Base-by-base conservation (phyloP, 2,797 vertebrate genomes). In the Fistularia commersonii region DNA sequence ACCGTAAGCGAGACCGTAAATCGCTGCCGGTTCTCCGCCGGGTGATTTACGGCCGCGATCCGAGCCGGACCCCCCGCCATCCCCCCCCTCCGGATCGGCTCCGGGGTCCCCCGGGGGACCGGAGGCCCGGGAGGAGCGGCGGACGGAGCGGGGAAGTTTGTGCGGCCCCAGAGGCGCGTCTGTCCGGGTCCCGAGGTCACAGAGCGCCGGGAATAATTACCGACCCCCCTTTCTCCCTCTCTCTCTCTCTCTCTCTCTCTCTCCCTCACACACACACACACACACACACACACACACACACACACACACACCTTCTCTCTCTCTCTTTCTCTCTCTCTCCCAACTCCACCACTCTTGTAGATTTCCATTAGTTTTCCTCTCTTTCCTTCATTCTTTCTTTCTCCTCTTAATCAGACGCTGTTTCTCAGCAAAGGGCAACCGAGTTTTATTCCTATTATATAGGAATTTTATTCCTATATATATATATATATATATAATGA, bases 1-100 rank as follows among this genome's bases (percentile, higher is more conserved):
- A 54, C 42, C 61, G 43, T 76, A 81, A 82, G 73, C 79, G 78
- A 69, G 61, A 57, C 64, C 64, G 82, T 85, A 81, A 81, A 82
- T 84, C 79, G 57, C 50, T 35, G 49, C 48, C 51, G 13, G 8
- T 53, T 75, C 75, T 49, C 65, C 61, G 48, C 39, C 23, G 3
- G 48, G 5, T 85, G 83, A 88, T 88, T 83, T 82, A 84, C 74
- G 58, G 50, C 56, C 55, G 23, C 72, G 61, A 56, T 51, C 57
- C 14, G 71, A 60, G 57, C 53, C 56, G 48, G 52, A 50, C 50
- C n/a, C n/a, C n/a, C n/a, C n/a, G n/a, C n/a, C n/a, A n/a, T n/a
- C n/a, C n/a, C n/a, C n/a, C n/a, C n/a, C 68, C 69, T 71, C 41
- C 58, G 60, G 59, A 69, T 65, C 44, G 70, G 36, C 72, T 73